phyloP scores from a whole-genome alignment of 1,140 invertebrate species.

The Elymnias hypermnestra region DNA sequence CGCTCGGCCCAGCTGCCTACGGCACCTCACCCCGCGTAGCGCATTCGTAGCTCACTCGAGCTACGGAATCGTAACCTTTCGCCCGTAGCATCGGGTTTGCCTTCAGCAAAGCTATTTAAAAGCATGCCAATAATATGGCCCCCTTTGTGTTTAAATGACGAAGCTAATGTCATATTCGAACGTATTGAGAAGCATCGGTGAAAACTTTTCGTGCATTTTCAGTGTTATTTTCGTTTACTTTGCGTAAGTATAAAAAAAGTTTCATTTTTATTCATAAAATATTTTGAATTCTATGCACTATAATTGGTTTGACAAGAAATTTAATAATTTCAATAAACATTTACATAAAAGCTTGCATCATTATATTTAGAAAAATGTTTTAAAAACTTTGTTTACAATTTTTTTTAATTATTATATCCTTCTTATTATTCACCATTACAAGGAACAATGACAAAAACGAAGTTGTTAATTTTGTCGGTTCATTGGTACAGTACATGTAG shows the following conservation, averaged over 20 bases:
- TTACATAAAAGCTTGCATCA: too few species aligned
- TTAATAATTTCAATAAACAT: too few species aligned
- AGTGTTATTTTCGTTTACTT: slow-evolving; percentile 6
- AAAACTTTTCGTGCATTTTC: slow-evolving; percentile 27
- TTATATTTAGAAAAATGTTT: too few species aligned
- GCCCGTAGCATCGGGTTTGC: slow-evolving; percentile 31
- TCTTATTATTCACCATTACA: too few species aligned
- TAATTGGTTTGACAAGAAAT: too few species aligned
- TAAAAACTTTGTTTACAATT: too few species aligned
- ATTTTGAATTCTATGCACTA: too few species aligned
- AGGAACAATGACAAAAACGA: too few species aligned
- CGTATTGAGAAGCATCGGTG: slow-evolving; percentile 48
- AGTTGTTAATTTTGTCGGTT: too few species aligned
- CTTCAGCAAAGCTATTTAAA: slow-evolving; percentile 40
- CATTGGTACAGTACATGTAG: neutral
- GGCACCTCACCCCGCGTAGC: slow-evolving; percentile 1
- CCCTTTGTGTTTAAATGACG: slow-evolving; percentile 46
- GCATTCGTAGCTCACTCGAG: slow-evolving; percentile 18
- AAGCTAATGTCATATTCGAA: slow-evolving; percentile 48
- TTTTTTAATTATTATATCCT: too few species aligned
- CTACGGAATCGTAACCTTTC: slow-evolving; percentile 46
- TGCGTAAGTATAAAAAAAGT: slow-evolving; percentile 15
- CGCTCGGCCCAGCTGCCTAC: slow-evolving; percentile 22
- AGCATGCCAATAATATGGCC: slow-evolving; percentile 46
- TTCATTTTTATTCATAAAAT: too few species aligned